phyloP scores from a whole-genome alignment of 1,140 invertebrate genomes.

The Wiebesia pumilae region DNA sequence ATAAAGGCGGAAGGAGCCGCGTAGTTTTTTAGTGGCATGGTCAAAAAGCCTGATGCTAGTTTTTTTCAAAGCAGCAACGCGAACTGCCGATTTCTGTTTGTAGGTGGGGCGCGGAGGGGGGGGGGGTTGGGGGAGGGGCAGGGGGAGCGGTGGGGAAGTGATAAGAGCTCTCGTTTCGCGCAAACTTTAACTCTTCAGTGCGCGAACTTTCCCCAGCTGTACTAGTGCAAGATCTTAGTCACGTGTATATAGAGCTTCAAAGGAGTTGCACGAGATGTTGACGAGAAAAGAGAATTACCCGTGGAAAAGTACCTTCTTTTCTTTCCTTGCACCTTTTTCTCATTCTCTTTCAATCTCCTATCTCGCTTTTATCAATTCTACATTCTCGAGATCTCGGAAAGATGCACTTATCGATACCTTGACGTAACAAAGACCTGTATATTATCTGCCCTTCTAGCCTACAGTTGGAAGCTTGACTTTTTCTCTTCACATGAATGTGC shows the following conservation, averaged over 20 bases:
- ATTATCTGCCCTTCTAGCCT: not conserved
- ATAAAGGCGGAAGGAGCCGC: no score
- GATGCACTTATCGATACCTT: not conserved
- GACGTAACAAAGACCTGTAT: not conserved
- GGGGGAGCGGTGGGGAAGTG: not conserved
- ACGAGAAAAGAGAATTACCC: conserved; percentile 31
- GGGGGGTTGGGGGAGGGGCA: no score
- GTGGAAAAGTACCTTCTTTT: not conserved
- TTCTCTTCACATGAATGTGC: not conserved
- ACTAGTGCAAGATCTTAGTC: not conserved
- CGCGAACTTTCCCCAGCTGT: not conserved
- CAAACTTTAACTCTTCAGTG: conserved; percentile 34
- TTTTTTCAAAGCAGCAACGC: no score
- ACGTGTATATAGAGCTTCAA: conserved; percentile 13
- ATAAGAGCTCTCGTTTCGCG: conserved; percentile 39
- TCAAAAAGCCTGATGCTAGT: no score
- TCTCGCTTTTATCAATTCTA: not conserved
- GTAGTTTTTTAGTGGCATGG: no score
- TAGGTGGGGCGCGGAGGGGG: no score
- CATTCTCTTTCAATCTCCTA: not conserved
- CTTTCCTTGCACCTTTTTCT: not conserved
- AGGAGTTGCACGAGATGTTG: conserved; percentile 33
- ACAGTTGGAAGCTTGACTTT: not conserved
- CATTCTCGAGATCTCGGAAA: conserved; percentile 8
- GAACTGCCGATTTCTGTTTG: no score